A percentile compares a stretch with the other conserved stretches of the same genome.
phyloP scores from a whole-genome alignment of 2,888 invertebrate species.

The Pogonocherus hispidulus region DNA sequence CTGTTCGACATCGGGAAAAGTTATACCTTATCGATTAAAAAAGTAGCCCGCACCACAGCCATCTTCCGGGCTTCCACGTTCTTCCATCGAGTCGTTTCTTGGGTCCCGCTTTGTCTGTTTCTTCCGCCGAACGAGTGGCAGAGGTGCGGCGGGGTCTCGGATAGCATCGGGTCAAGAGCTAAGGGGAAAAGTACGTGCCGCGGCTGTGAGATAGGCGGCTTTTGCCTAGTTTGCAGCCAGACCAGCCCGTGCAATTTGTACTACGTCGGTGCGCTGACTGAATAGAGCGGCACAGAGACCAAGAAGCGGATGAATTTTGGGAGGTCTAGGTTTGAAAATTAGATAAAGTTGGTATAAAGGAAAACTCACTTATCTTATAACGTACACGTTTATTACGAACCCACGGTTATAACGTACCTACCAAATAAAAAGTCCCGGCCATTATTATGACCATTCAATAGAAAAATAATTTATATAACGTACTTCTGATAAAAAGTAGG shows the following conservation, averaged over 20 bases:
- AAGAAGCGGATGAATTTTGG: neutral
- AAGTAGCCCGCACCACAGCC: neutral
- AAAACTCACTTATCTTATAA: no score
- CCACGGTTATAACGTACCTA: no score
- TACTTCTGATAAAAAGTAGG: no score
- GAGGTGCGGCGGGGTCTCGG: constrained; percentile 39
- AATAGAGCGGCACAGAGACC: constrained; percentile 13
- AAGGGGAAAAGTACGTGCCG: constrained; percentile 60
- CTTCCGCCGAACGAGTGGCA: constrained; percentile 19
- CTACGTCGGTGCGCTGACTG: neutral
- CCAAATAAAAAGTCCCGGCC: no score
- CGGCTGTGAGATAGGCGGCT: constrained; percentile 62
- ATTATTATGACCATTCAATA: no score
- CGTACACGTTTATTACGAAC: no score
- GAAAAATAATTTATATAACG: no score
- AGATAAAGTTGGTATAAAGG: no score
- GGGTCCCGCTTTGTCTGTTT: constrained; percentile 26
- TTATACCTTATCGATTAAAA: neutral
- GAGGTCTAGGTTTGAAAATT: no score
- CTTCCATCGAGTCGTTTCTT: neutral
- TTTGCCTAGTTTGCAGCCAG: constrained; percentile 58
- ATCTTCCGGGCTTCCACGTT: constrained; percentile 2
- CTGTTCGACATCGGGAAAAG: neutral
- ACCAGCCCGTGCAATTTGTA: constrained; percentile 40
- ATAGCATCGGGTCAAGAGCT: constrained; percentile 59